These are phyloP conservation scores for Alentia gelatinosa DNA, from an alignment of 2,888 invertebrate genomes.

Conservation along the genomic window DNA sequence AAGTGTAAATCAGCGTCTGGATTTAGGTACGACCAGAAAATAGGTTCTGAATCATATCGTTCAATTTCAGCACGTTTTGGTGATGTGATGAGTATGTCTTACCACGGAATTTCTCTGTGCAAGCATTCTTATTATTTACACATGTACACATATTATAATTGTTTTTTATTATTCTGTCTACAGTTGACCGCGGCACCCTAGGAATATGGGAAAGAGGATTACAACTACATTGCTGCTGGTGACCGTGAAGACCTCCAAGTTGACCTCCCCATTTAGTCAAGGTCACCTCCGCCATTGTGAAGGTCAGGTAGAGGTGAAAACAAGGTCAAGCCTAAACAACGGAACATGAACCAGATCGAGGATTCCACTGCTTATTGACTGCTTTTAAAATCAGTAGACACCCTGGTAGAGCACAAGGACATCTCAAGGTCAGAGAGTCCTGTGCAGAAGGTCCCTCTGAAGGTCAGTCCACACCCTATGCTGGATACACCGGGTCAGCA, in stretches of 20 bases:
- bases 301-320: not conserved
- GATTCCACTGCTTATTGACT: too few relatives aligned
- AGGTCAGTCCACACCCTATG: not conserved
- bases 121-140: not conserved
- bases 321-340: not conserved
- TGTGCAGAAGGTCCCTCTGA: not conserved
- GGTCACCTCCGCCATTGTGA: not conserved
- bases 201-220: not conserved
- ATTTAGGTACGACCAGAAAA: too few relatives aligned
- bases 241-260: not conserved
- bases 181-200: not conserved
- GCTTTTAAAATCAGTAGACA: too few relatives aligned
- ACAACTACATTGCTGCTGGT: not conserved
- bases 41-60: too few relatives aligned
- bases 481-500: not conserved
- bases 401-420: not conserved
- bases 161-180: not conserved
- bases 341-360: too few relatives aligned
- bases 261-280: not conserved
- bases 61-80: too few relatives aligned
- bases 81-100: too few relatives aligned
- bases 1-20: not conserved
- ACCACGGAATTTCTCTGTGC: too few relatives aligned
- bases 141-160: not conserved
- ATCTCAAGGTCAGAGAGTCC: not conserved